Evolutionary conservation across 2,797 vertebrate genomes (phyloP).

Genomic region (Myoxocephalus aenaeus): DNA sequence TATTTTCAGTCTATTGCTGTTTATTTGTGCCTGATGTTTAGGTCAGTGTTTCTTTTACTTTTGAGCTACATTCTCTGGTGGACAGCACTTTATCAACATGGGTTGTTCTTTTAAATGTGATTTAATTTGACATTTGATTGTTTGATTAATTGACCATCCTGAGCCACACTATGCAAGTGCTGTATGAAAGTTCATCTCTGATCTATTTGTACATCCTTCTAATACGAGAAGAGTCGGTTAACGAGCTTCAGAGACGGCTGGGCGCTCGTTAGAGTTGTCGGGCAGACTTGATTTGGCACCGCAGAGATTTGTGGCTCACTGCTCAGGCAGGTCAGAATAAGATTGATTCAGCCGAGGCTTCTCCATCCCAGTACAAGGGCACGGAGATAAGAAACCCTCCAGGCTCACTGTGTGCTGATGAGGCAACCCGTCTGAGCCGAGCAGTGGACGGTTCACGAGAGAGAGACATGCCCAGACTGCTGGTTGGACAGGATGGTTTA

Average conservation of each 20-base stretch:
- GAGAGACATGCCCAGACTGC: slow-evolving; percentile 3
- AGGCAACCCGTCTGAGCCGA: background rate
- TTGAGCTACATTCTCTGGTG: too few species aligned
- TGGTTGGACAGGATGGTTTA: slow-evolving; percentile 14
- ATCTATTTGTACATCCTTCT: slow-evolving; percentile 22
- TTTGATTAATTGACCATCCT: background rate
- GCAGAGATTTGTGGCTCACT: slow-evolving; percentile 29
- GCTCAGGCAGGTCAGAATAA: slow-evolving; percentile 47
- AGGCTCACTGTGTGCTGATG: background rate
- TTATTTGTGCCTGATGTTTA: background rate
- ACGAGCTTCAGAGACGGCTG: slow-evolving; percentile 4
- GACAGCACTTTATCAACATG: too few species aligned
- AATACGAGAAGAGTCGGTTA: background rate
- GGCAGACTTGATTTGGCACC: slow-evolving; percentile 20
- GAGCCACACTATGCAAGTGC: background rate
- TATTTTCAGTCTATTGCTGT: too few species aligned
- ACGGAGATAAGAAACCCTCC: background rate
- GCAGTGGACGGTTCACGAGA: background rate
- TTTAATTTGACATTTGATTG: background rate
- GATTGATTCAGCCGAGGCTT: slow-evolving; percentile 23
- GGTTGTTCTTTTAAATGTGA: background rate
- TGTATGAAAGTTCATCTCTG: background rate
- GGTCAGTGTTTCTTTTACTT: too few species aligned
- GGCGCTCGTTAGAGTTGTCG: slow-evolving; percentile 28
- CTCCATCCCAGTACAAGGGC: slow-evolving; percentile 16